A percentile compares a stretch with the other conserved stretches of the same genome.
These are phyloP conservation scores for Fopius arisanus DNA, from an alignment of 1,140 invertebrate genomes.

Conservation along the genomic window DNA sequence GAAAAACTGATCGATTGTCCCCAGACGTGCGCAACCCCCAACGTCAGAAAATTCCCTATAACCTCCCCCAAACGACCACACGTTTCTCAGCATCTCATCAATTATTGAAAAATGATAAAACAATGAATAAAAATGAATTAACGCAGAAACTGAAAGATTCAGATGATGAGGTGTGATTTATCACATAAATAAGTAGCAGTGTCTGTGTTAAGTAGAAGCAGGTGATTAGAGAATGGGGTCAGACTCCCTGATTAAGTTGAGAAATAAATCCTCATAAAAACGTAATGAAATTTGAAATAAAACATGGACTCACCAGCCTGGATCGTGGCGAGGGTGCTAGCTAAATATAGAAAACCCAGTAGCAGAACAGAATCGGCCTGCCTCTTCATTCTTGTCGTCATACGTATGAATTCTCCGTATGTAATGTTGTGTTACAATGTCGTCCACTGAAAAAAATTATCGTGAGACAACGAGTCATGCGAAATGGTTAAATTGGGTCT, in stretches of 20 bases:
- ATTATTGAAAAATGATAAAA: neutral
- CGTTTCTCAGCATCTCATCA: neutral
- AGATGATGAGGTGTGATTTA: neutral
- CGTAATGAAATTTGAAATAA: neutral
- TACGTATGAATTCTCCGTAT: constrained; percentile 15
- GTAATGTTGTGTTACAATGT: neutral
- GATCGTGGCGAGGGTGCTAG: constrained; percentile 52
- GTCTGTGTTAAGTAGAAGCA: constrained; percentile 7
- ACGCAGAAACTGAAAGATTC: neutral
- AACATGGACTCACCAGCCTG: constrained; percentile 53
- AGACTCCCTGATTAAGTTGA: neutral
- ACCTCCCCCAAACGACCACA: neutral
- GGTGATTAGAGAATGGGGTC: neutral
- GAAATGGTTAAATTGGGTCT: no score
- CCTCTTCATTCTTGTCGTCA: constrained; percentile 53
- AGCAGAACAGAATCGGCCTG: constrained; percentile 51
- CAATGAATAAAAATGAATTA: neutral
- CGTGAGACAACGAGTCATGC: neutral
- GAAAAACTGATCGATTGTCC: neutral
- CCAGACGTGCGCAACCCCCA: neutral
- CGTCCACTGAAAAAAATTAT: neutral
- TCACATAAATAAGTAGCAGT: neutral
- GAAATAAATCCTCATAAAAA: neutral
- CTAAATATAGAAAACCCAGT: constrained; percentile 61
- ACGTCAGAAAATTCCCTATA: neutral